Conservation (phyloP, 1,140 invertebrate species). For the Adelges cooleyi region DNA sequence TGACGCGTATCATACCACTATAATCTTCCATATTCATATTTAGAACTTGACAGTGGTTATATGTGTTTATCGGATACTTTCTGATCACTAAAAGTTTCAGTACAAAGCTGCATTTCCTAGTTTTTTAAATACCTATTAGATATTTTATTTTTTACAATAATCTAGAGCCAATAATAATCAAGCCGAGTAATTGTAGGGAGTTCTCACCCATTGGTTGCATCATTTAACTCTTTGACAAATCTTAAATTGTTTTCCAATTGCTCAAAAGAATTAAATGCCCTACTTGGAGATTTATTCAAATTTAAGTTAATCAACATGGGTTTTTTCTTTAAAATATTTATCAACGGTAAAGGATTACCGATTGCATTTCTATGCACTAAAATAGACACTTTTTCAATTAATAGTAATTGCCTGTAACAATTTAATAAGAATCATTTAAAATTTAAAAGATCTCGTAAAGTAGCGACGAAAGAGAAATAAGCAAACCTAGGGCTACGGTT, state of each 20-base stretch:
- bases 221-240: neutral
- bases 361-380: neutral
- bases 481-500: conserved; percentile 4
- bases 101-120: neutral
- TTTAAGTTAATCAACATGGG: neutral
- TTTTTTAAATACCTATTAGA: too few relatives aligned
- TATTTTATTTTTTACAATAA: too few relatives aligned
- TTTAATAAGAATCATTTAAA: too few relatives aligned
- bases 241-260: conserved; percentile 1
- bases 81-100: neutral
- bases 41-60: neutral
- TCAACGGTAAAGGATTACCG: conserved; percentile 8
- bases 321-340: conserved; percentile 14
- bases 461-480: too few relatives aligned
- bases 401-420: neutral
- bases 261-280: neutral
- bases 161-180: too few relatives aligned
- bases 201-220: neutral
- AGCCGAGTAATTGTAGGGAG: too few relatives aligned
- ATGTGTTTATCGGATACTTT: neutral
- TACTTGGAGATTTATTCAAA: neutral
- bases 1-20: neutral
- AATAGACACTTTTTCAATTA: neutral
- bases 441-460: too few relatives aligned
- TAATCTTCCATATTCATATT: conserved; percentile 9